These are phyloP conservation scores for Asteroscopus sphinx DNA, from an alignment of 2,888 invertebrate species.

Conservation along the genomic window DNA sequence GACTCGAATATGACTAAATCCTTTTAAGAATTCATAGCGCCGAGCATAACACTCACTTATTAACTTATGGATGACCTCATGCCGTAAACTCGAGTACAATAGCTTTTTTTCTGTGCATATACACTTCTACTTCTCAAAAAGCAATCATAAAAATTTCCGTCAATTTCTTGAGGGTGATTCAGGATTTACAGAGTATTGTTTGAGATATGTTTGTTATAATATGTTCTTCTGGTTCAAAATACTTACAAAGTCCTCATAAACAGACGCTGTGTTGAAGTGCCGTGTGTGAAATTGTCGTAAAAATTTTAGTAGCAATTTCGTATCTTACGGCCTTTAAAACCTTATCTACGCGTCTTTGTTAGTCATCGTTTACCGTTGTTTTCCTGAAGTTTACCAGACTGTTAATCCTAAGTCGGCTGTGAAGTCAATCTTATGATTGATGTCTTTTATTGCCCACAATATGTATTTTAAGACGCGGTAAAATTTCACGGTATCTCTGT, in stretches of 20 bases:
- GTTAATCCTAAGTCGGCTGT: slow-evolving; percentile 27
- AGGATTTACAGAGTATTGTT: slow-evolving; percentile 55
- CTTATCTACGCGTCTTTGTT: slow-evolving; percentile 69
- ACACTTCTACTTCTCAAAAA: slow-evolving; percentile 27
- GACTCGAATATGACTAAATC: slow-evolving; percentile 83
- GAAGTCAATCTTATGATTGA: slow-evolving; percentile 26
- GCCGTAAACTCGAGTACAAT: slow-evolving; percentile 53
- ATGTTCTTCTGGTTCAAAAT: slow-evolving; percentile 10
- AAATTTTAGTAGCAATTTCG: slow-evolving; percentile 75
- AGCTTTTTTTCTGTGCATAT: slow-evolving; percentile 41
- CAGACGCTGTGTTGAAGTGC: slow-evolving; percentile 47
- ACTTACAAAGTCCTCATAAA: slow-evolving; percentile 24
- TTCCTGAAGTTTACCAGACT: slow-evolving; percentile 44
- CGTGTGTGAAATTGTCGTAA: slow-evolving; percentile 67
- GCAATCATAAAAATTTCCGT: slow-evolving; percentile 24
- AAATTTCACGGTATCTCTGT: slow-evolving; percentile 2
- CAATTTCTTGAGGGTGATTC: slow-evolving; percentile 62
- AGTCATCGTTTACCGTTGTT: slow-evolving; percentile 54
- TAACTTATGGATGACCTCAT: slow-evolving; percentile 76
- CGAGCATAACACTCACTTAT: slow-evolving; percentile 66
- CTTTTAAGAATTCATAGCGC: slow-evolving; percentile 78
- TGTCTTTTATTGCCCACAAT: slow-evolving; percentile 9
- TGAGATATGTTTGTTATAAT: slow-evolving; percentile 15
- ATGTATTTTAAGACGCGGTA: background rate
- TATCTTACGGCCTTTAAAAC: slow-evolving; percentile 64